Evolutionary conservation across 2,888 invertebrate genomes (phyloP).

Genomic region (Argyresthia albistria): DNA sequence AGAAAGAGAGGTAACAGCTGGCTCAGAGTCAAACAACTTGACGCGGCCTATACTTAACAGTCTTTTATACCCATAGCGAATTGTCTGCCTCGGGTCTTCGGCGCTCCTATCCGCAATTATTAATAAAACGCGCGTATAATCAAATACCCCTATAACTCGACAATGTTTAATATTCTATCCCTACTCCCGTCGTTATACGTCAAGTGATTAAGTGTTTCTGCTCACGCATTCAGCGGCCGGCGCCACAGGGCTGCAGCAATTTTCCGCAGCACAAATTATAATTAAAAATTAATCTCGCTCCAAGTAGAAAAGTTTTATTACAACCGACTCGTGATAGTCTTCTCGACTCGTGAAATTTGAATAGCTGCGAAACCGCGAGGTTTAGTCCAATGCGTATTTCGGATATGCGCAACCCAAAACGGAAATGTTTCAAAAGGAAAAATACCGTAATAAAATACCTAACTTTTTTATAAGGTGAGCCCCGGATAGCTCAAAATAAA

Average conservation of each 20-base stretch:
- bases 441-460: background rate
- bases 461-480: conserved; percentile 47
- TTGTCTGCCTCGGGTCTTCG: too few species aligned
- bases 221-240: conserved; percentile 45
- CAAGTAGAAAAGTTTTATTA: conserved; percentile 32
- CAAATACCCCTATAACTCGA: conserved; percentile 46
- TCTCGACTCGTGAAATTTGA: conserved; percentile 14
- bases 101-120: background rate
- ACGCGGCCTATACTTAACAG: too few species aligned
- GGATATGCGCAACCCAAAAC: too few species aligned
- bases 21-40: too few species aligned
- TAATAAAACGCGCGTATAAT: conserved; percentile 3
- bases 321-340: conserved; percentile 23
- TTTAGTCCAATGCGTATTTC: too few species aligned
- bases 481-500: conserved; percentile 53
- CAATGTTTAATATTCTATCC: conserved; percentile 48
- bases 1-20: too few species aligned
- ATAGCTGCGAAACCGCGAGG: background rate
- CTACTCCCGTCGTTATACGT: conserved; percentile 46
- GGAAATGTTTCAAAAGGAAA: background rate
- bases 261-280: conserved; percentile 51
- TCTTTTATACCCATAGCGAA: too few species aligned
- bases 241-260: conserved; percentile 34
- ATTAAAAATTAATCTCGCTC: conserved; percentile 61
- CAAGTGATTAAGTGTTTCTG: conserved; percentile 58